These are phyloP conservation scores for Oscheius onirici DNA, from an alignment of 2,888 invertebrate species.

Conservation along the genomic window DNA sequence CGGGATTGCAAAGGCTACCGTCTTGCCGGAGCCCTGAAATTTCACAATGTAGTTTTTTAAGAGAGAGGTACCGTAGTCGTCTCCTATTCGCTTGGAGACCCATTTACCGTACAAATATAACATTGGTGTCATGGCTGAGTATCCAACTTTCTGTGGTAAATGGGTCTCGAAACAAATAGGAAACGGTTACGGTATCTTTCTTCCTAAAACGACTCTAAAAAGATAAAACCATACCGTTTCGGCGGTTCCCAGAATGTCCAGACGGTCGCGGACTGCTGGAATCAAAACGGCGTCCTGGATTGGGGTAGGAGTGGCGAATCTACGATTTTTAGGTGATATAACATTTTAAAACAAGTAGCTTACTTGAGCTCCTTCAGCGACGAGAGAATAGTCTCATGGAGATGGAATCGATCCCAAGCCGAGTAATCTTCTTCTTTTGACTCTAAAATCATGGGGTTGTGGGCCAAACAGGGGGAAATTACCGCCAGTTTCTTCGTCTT, in stretches of 20 bases:
- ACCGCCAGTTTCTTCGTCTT: neutral
- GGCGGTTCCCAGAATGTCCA: slow-evolving; percentile 96
- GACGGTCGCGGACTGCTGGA: slow-evolving; percentile 84
- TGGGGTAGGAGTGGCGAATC: slow-evolving; percentile 80
- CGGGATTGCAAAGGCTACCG: slow-evolving; percentile 95
- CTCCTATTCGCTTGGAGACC: no score
- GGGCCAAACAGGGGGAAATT: neutral
- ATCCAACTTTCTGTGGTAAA: no score
- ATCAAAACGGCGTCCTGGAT: slow-evolving; percentile 85
- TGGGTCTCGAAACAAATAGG: no score
- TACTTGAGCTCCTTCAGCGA: slow-evolving; percentile 50
- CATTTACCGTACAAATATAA: no score
- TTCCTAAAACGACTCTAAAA: no score
- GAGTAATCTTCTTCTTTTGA: neutral
- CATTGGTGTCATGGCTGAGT: no score
- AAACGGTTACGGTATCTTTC: no score
- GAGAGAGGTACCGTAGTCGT: no score
- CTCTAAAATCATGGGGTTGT: neutral
- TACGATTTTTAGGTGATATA: no score
- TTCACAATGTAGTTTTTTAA: no score
- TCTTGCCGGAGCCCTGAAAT: slow-evolving; percentile 90
- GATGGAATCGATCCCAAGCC: slow-evolving; percentile 49
- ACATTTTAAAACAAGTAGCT: no score
- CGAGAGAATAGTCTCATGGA: slow-evolving; percentile 43
- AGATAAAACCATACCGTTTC: slow-evolving; percentile 80